These are phyloP conservation scores for Dasyornis broadbenti DNA, from an alignment of 2,113 vertebrate genomes.

Conservation along the genomic window DNA sequence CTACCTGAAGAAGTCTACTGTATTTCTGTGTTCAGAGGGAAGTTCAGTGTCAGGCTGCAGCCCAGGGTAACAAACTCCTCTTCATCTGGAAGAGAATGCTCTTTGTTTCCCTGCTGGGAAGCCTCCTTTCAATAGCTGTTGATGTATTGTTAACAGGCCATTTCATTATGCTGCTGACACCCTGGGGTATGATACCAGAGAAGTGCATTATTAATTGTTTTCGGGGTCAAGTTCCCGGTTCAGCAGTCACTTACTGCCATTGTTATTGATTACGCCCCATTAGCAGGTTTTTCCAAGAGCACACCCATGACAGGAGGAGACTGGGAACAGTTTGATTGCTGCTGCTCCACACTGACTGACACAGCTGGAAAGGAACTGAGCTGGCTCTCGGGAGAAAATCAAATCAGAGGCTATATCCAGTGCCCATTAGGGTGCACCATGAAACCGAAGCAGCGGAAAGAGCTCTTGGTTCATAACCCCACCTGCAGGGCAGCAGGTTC, in stretches of 20 bases:
- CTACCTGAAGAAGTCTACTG: constrained; percentile 37
- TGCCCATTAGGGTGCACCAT: background rate
- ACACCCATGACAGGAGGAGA: background rate
- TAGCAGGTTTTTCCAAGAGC: background rate
- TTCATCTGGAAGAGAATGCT: background rate
- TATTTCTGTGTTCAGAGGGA: background rate
- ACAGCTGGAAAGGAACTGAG: background rate
- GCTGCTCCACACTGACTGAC: background rate
- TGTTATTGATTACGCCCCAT: background rate
- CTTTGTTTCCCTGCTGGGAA: constrained; percentile 41
- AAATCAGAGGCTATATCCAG: background rate
- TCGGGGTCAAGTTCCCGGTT: background rate
- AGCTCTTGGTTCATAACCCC: background rate
- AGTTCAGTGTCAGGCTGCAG: constrained; percentile 12
- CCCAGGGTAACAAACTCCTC: background rate
- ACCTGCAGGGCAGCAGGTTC: constrained; percentile 11
- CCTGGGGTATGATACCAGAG: background rate
- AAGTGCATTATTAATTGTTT: constrained; percentile 30
- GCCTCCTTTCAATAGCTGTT: background rate
- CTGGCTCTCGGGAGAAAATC: background rate
- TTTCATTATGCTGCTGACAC: constrained; percentile 4
- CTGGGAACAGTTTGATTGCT: background rate
- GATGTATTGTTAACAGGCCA: background rate
- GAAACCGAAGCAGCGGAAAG: background rate
- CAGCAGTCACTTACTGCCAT: constrained; percentile 12